A percentile compares a stretch with the other conserved stretches of the same genome.
These are phyloP conservation scores for Dissostichus mawsoni DNA, from an alignment of 2,113 vertebrate genomes.

Conservation along the genomic window DNA sequence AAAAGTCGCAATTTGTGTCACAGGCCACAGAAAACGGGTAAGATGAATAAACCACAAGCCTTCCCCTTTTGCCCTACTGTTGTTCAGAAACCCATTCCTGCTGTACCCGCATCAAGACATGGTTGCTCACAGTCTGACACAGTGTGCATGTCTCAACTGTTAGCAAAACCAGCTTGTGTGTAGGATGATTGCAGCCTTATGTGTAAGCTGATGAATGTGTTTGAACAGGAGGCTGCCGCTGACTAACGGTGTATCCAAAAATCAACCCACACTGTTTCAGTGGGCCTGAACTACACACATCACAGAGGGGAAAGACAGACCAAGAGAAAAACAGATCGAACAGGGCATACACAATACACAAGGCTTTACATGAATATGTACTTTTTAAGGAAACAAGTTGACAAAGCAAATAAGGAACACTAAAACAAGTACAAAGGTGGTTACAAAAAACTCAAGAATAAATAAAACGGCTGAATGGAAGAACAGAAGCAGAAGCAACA, in stretches of 20 bases:
- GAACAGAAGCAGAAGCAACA: conserved; percentile 49
- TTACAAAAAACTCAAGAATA: not conserved
- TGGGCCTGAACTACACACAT: conserved; percentile 43
- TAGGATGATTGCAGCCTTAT: conserved; percentile 49
- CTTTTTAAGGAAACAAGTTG: not conserved
- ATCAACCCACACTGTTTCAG: conserved; percentile 55
- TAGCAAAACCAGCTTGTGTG: conserved; percentile 61
- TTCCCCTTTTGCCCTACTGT: not conserved
- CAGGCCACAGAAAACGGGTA: conserved; percentile 8
- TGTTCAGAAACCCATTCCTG: not conserved
- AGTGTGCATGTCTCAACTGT: conserved; percentile 42
- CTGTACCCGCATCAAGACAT: not conserved
- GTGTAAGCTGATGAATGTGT: conserved; percentile 54
- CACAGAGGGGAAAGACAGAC: conserved; percentile 17
- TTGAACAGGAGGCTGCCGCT: conserved; percentile 68
- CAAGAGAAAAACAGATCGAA: not conserved
- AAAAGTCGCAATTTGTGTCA: not conserved
- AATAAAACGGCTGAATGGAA: conserved; percentile 25
- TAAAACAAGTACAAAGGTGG: not conserved
- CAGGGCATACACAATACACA: not conserved
- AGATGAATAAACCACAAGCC: not conserved
- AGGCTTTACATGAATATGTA: not conserved
- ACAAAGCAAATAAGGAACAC: not conserved
- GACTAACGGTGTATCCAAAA: conserved; percentile 54
- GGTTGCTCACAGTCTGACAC: conserved; percentile 52